Base-by-base conservation (phyloP, 2,888 invertebrate genomes). In the Seira sanloemensis region DNA sequence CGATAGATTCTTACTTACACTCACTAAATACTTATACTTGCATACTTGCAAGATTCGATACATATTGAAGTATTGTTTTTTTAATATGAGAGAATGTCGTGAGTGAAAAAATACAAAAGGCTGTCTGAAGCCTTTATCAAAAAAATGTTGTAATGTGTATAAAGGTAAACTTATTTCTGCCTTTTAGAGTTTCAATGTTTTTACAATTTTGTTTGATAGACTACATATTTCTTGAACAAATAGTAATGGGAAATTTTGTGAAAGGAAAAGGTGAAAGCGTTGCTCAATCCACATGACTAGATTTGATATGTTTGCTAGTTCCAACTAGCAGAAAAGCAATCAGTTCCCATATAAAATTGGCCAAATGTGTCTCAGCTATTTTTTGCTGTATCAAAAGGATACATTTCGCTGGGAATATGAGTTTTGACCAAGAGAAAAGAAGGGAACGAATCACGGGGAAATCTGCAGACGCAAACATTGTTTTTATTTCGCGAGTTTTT, bases 391-490 rank as follows among this genome's bases (percentile, higher is more conserved):
- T 62, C 7, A n/a, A 62, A 58, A 23, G 62, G 21, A 62, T 21
- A 21, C 19, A 62, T 9, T 62, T 62, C 21, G 62, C 12, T 62
- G n/a, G n/a, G n/a, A 62, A 21, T 62, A 62, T 19, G 62, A 62
- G 21, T 62, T 21, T 50, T 18, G 62, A n/a, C 62, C 62, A 62
- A 62, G n/a, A n/a, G n/a, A n/a, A n/a, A n/a, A n/a, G n/a, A n/a
- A n/a, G n/a, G 62, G 62, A 62, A 62, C 2, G 21, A 62, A 62
- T 62, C 62, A 62, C 23, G 37, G 72, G 24, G 69, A 21, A 26
- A 27, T 72, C 46, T 37, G 46, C 72, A 19, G 50, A 46, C 72
- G n/a, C n/a, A n/a, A n/a, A 72, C 72, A 46, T 21, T 46, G 72
- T 72, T 69, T 69, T 69, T 21, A 25, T 27, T 21, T 72, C 37